phyloP scores from a whole-genome alignment of 2,888 invertebrate genomes.

The Clusia tigrina region DNA sequence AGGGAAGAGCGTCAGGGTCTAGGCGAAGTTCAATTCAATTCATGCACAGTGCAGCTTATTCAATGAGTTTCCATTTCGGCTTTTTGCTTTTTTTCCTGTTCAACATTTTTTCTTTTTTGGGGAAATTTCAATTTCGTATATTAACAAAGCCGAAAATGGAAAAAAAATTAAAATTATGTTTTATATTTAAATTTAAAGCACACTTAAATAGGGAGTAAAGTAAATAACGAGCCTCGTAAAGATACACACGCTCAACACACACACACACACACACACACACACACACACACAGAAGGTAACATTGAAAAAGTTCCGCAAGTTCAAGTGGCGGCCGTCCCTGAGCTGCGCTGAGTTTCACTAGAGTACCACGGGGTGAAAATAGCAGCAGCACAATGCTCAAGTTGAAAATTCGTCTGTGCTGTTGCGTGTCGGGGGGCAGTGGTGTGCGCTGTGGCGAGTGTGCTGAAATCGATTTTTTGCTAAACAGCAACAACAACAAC shows the following conservation, averaged over 20 bases:
- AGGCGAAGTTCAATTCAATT: neutral
- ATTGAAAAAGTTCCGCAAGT: neutral
- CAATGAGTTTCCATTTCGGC: conserved; percentile 1
- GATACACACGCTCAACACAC: no score
- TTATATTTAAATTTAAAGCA: neutral
- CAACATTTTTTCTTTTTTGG: no score
- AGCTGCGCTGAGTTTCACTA: neutral
- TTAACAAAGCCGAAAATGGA: no score
- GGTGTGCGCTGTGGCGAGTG: neutral
- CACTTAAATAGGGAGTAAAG: neutral
- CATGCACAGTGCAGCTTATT: no score
- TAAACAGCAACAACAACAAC: neutral
- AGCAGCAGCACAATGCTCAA: neutral
- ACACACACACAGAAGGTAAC: no score
- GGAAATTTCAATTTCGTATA: no score
- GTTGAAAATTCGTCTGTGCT: no score
- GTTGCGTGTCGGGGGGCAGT: no score
- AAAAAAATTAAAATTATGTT: neutral
- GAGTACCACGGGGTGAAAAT: neutral
- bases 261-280: no score
- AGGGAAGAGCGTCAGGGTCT: neutral
- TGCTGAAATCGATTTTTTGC: neutral
- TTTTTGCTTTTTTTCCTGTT: neutral
- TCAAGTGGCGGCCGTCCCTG: neutral
- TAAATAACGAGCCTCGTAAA: neutral